These are phyloP conservation scores for Marmota flaviventris DNA, from an alignment of 2,113 vertebrate species.

Conservation along the genomic window DNA sequence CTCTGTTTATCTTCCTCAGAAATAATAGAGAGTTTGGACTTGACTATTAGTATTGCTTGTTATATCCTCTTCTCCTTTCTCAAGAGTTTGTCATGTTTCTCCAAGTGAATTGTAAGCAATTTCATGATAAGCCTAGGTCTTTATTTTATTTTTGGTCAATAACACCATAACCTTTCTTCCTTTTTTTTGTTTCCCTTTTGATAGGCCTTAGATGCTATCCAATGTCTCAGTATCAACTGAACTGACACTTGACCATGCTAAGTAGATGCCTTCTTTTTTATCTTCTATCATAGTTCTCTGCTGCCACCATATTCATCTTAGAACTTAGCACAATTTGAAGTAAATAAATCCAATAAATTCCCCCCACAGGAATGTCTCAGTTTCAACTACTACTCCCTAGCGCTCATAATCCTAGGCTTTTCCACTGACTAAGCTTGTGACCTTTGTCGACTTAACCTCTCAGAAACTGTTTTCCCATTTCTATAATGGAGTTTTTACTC, in stretches of 20 bases:
- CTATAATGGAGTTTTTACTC: background rate
- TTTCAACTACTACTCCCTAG: background rate
- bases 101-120: slow-evolving; percentile 49
- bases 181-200: background rate
- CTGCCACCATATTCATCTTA: slow-evolving; percentile 9
- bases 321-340: slow-evolving; percentile 33
- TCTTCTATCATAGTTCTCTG: slow-evolving; percentile 9
- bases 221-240: slow-evolving; percentile 39
- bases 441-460: slow-evolving; percentile 20
- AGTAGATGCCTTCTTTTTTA: background rate
- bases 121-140: background rate
- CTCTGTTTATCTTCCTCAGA: slow-evolving; percentile 40
- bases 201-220: background rate
- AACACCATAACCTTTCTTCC: background rate
- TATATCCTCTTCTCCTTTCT: background rate
- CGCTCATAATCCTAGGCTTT: background rate
- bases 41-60: slow-evolving; percentile 5
- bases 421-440: background rate
- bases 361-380: too few species aligned
- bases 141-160: background rate
- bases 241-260: background rate
- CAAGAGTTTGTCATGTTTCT: background rate
- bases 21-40: slow-evolving; percentile 2
- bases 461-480: background rate
- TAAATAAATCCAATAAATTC: background rate